A percentile compares a stretch with the other conserved stretches of the same genome.
These are phyloP conservation scores for Eurystomus glaucurus DNA, from an alignment of 2,797 vertebrate genomes.

Conservation along the genomic window DNA sequence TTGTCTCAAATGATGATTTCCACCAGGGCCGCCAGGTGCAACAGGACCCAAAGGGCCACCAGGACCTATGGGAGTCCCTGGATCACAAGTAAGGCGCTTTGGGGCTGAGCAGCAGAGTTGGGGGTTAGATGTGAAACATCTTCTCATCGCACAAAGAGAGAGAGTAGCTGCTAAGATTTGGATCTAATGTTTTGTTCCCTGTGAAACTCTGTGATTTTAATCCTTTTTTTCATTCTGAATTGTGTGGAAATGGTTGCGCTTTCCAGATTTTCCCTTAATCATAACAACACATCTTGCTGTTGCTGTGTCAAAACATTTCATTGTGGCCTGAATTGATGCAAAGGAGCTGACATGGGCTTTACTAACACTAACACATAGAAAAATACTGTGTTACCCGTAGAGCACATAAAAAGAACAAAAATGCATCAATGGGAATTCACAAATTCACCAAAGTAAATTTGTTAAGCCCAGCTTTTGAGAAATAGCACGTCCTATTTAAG, in stretches of 20 bases:
- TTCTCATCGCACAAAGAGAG: neutral
- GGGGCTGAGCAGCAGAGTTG: neutral
- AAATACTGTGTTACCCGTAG: neutral
- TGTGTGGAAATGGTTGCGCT: neutral
- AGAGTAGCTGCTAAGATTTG: neutral
- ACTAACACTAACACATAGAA: neutral
- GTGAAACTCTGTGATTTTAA: neutral
- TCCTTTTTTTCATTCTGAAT: neutral
- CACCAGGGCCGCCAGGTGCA: slow-evolving; percentile 83
- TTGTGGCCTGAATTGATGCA: neutral
- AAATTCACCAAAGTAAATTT: neutral
- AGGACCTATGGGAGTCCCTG: slow-evolving; percentile 81
- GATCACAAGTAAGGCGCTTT: slow-evolving; percentile 79
- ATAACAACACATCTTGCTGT: neutral
- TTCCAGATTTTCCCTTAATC: neutral
- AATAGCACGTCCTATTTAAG: neutral
- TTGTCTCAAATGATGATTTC: slow-evolving; percentile 27
- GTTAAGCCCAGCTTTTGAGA: neutral
- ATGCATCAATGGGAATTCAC: neutral
- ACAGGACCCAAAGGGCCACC: slow-evolving; percentile 84
- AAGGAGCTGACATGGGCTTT: slow-evolving; percentile 24
- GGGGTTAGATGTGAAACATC: neutral
- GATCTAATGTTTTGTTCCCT: neutral
- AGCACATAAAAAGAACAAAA: neutral
- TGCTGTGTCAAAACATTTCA: slow-evolving; percentile 36